These are phyloP conservation scores for Neomonachus schauinslandi DNA, from an alignment of 2,113 vertebrate species.

Conservation along the genomic window DNA sequence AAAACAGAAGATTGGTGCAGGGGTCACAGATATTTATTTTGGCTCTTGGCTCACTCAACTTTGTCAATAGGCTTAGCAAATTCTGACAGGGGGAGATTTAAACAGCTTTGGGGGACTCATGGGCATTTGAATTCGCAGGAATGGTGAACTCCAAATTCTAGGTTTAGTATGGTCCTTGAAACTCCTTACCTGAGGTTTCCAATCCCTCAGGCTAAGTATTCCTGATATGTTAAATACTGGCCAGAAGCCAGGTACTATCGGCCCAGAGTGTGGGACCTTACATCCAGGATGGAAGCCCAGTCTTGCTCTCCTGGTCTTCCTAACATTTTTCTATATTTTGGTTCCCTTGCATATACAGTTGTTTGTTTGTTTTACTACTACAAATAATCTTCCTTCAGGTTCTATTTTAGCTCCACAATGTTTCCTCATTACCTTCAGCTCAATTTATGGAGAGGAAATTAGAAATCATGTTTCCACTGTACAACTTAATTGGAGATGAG, in stretches of 20 bases:
- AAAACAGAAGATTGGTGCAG: background rate
- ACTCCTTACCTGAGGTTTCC: background rate
- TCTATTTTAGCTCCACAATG: background rate
- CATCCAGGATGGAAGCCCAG: background rate
- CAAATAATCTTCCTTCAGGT: background rate
- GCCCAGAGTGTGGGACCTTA: too few relatives aligned
- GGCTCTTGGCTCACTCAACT: background rate
- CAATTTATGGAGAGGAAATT: background rate
- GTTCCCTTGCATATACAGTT: too few relatives aligned
- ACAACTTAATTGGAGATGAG: background rate
- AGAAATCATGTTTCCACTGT: background rate
- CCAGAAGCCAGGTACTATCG: background rate
- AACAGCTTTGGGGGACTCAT: background rate
- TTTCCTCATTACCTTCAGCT: background rate
- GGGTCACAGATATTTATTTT: background rate
- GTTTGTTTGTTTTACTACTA: background rate
- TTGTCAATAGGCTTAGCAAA: background rate
- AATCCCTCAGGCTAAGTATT: background rate
- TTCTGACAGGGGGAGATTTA: too few relatives aligned
- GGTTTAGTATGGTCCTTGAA: background rate
- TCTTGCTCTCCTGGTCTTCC: rapidly evolving
- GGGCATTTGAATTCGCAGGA: background rate
- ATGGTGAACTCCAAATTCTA: background rate
- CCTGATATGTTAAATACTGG: background rate
- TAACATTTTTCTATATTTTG: background rate